phyloP scores from a whole-genome alignment of 2,888 invertebrate genomes.

The Protophormia terraenovae region DNA sequence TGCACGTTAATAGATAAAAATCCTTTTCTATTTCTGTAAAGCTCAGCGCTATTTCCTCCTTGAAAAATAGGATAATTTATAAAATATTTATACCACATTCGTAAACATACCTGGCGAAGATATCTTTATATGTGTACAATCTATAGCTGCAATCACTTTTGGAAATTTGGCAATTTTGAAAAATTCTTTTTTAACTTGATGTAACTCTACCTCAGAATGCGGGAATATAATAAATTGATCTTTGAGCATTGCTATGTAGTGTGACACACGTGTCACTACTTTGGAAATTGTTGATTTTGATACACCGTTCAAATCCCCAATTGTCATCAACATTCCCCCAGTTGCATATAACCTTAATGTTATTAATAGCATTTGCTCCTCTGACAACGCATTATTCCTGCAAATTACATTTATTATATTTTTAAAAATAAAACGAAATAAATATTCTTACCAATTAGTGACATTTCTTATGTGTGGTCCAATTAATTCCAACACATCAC shows the following conservation, averaged over 20 bases:
- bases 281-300: conserved; percentile 31
- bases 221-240: conserved; percentile 20
- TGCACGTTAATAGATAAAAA: conserved; percentile 57
- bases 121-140: conserved; percentile 57
- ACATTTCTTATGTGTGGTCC: background rate
- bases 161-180: conserved; percentile 11
- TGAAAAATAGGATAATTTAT: background rate
- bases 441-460: background rate
- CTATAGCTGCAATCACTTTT: conserved; percentile 42
- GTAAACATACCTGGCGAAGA: conserved; percentile 41
- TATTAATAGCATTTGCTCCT: conserved; percentile 46
- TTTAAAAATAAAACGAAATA: background rate
- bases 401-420: background rate
- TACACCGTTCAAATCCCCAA: conserved; percentile 35
- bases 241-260: no score
- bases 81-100: background rate
- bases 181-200: background rate
- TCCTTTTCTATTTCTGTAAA: conserved; percentile 53
- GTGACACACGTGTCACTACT: conserved; percentile 14
- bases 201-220: background rate
- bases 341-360: conserved; percentile 44
- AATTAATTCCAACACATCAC: background rate
- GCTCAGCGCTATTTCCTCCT: conserved; percentile 51
- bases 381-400: conserved; percentile 30
- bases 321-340: conserved; percentile 37